Evolutionary conservation across 2,797 vertebrate genomes (phyloP), one percentile per base, ranked within the genome.

Genomic region (Hippoglossus hippoglossus): DNA sequence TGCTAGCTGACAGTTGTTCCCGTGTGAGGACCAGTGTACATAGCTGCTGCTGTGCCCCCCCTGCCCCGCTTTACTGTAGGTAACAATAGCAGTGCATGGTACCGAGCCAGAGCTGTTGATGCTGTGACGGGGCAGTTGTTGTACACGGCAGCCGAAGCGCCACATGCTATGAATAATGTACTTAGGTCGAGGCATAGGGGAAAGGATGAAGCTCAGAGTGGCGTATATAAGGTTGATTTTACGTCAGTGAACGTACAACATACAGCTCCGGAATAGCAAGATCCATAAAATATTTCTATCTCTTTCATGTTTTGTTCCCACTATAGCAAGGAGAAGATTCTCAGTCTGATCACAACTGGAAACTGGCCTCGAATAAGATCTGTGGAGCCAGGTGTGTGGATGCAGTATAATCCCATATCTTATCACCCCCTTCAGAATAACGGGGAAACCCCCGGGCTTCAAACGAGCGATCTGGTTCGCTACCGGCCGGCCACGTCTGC

Each of bases 1-100:
- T 75, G 69, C 78, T 71, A 73, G 73, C 65, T 89, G 90, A 89
- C 92, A 92, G 87, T 89, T 88, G 79, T 73, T 81, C 61, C 75
- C 82, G 77, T 41, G 77, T 77, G 66, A 78, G 63, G 67, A 83
- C 79, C 58, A 57, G 55, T 73, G 75, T 82, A 58, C 49, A 71
- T 55, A 25, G 70, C 77, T 76, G 75, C 75, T 82, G 62, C 62
- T 71, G 57, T 84, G 72, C 53, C 34, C 1, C 36, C 2, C 34
- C 10, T 71, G 52, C 65, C 71, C 63, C 54, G 61, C 81, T 81
- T 79, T 87, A 73, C 73, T 68, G 47, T 63, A 77, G 59, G 75
- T 49, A 79, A 87, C 80, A 82, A 82, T 85, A 64, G 59, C 25
- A 39, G 58, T 65, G 66, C 77, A 77, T 75, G 47, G 75, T 63